Conservation (phyloP, 2,113 vertebrate species). For the Toxotes jaculatrix region DNA sequence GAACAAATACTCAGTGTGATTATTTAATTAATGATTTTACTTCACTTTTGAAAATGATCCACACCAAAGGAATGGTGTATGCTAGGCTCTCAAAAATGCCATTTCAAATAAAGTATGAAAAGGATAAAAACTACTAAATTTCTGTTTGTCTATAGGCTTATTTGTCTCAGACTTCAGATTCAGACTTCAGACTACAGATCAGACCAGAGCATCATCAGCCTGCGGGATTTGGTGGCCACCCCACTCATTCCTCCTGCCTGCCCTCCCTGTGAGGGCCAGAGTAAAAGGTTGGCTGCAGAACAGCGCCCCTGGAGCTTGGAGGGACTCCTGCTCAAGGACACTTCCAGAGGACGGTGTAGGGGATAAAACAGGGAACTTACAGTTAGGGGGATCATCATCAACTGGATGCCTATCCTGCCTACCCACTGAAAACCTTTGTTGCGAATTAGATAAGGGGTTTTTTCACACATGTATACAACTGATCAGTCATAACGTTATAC, state of each 20-base stretch:
- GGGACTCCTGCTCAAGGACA: slow-evolving; percentile 31
- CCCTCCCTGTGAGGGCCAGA: not conserved
- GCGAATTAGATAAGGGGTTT: not conserved
- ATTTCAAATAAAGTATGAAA: too few species aligned
- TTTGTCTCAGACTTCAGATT: too few species aligned
- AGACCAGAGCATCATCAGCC: not conserved
- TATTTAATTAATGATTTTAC: too few species aligned
- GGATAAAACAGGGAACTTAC: not conserved
- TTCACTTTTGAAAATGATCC: not conserved
- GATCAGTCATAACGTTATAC: not conserved
- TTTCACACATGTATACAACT: not conserved
- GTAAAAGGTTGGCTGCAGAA: not conserved
- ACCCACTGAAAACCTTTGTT: not conserved
- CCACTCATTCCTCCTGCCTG: not conserved
- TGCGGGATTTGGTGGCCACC: not conserved
- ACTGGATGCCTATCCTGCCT: not conserved
- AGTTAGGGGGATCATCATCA: not conserved
- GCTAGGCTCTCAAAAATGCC: too few species aligned
- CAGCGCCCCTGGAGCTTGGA: slow-evolving; percentile 38
- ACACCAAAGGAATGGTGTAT: not conserved
- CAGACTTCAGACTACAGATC: too few species aligned
- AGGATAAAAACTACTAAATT: too few species aligned
- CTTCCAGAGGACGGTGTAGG: slow-evolving; percentile 33
- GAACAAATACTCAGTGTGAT: too few species aligned
- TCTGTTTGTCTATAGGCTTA: too few species aligned